Evolutionary conservation across 2,888 invertebrate genomes (phyloP).

Genomic region (Diloba caeruleocephala): DNA sequence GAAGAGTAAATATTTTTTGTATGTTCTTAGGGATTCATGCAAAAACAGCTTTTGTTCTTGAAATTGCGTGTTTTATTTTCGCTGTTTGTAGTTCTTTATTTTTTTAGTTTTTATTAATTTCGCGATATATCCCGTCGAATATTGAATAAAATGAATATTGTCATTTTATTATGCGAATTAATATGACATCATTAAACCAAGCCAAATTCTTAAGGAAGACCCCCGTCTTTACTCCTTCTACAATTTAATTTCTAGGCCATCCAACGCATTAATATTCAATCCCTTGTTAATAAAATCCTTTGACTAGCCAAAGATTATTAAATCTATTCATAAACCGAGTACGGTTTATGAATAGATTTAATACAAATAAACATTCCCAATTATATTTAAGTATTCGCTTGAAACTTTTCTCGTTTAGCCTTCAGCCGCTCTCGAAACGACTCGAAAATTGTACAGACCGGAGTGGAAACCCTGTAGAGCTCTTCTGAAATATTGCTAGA

Average conservation of each 20-base stretch:
- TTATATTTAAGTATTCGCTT: constrained; percentile 40
- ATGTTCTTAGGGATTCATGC: no score
- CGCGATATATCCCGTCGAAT: no score
- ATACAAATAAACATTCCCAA: constrained; percentile 31
- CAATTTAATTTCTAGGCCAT: no score
- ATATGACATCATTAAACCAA: constrained; percentile 1
- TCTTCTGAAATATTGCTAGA: constrained; percentile 42
- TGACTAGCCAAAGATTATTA: constrained; percentile 5
- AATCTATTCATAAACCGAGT: constrained; percentile 14
- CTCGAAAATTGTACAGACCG: constrained; percentile 31
- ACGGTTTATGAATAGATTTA: no score
- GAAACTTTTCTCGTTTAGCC: constrained; percentile 42
- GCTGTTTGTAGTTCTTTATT: no score
- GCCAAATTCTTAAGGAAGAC: constrained; percentile 4
- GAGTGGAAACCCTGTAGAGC: constrained; percentile 16
- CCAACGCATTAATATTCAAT: constrained; percentile 7
- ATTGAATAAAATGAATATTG: no score
- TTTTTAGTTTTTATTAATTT: no score
- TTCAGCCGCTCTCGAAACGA: constrained; percentile 24
- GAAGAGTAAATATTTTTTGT: not conserved
- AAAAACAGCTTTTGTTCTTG: no score
- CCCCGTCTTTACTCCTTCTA: no score
- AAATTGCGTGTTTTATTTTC: no score
- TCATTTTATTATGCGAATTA: no score
- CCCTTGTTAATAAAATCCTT: constrained; percentile 11